Evolutionary conservation across 2,113 vertebrate genomes (phyloP), one percentile per base, ranked within the genome.

Genomic region (Pelecanoides urinatrix): DNA sequence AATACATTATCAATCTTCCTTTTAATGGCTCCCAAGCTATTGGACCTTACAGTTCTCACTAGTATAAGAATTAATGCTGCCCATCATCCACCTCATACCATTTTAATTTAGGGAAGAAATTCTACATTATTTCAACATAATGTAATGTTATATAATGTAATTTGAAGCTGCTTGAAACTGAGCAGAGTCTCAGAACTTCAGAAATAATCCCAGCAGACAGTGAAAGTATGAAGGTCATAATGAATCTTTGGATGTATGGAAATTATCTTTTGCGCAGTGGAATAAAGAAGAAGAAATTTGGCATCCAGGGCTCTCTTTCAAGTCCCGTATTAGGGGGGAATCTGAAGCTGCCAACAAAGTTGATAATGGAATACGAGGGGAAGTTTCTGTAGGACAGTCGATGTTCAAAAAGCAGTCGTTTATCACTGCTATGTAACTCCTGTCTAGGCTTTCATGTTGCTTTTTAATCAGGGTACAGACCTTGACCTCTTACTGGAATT

Each of bases 171-270:
- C 68, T 90, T 81, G 84, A 87, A 95, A 94, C 76, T 50, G 44
- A 93, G 58, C 22, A 32, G 65, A 78, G 61, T 65, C 38, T 42
- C 83, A 83, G 83, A 94, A 89, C 66, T 81, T 96, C 38, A 84
- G 84, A 91, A 92, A 32, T 68, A 79, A 91, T 97, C 86, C 84
- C 94, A 85, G 65, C 20, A 91, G 92, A 92, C 30, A n/a, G 44
- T 45, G 27, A 20, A 86, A 94, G 61, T 75, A 93, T 78, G 92
- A 95, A 95, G 94, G 92, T 94, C 91, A 70, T 93, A 94, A 88
- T 91, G 94, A 92, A 72, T 91, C 83, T 92, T 81, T 72, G 56
- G 61, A 53, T 85, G 36, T 61, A 85, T 91, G 61, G 76, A 92
- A 95, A 93, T 95, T 75, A 73, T 62, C 70, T 91, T 90, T 86